A percentile compares a stretch with the other conserved stretches of the same genome.
Evolutionary conservation across 2,113 vertebrate genomes (phyloP).

Genomic region (Labeo rohita): DNA sequence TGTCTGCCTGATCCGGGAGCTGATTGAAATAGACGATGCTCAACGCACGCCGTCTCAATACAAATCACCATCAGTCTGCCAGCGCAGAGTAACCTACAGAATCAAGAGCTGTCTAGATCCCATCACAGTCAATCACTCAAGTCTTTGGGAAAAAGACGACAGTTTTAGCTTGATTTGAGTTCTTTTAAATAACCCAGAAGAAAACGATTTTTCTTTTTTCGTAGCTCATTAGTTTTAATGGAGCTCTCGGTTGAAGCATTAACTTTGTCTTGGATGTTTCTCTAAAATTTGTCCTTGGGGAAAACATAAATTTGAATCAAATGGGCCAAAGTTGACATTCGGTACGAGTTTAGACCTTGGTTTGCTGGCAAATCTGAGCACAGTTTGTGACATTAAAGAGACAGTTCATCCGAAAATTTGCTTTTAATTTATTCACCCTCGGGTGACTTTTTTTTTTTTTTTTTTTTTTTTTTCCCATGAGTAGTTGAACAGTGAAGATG

Average conservation of each 20-base stretch:
- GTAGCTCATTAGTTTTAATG: neutral
- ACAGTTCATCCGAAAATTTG: too few species aligned
- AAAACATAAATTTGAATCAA: neutral
- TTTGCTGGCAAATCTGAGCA: neutral
- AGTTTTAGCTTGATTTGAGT: neutral
- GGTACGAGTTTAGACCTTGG: neutral
- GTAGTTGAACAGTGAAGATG: neutral
- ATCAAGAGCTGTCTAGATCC: neutral
- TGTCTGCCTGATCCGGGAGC: constrained; percentile 13
- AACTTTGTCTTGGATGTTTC: neutral
- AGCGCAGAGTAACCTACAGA: neutral
- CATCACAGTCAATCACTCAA: constrained; percentile 8
- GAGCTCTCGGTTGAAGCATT: neutral
- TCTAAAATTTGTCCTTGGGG: neutral
- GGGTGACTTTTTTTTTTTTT: too few species aligned
- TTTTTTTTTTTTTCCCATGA: too few species aligned
- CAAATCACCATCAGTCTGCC: constrained; percentile 11
- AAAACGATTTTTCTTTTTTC: neutral
- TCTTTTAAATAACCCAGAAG: neutral
- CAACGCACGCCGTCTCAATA: neutral
- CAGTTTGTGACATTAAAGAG: neutral
- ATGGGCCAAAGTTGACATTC: neutral
- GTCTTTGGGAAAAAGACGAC: neutral
- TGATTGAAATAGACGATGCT: constrained; percentile 35
- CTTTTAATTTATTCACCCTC: too few species aligned